Evolutionary conservation across 2,888 invertebrate species (phyloP).

Genomic region (Lasioglossum lativentre): DNA sequence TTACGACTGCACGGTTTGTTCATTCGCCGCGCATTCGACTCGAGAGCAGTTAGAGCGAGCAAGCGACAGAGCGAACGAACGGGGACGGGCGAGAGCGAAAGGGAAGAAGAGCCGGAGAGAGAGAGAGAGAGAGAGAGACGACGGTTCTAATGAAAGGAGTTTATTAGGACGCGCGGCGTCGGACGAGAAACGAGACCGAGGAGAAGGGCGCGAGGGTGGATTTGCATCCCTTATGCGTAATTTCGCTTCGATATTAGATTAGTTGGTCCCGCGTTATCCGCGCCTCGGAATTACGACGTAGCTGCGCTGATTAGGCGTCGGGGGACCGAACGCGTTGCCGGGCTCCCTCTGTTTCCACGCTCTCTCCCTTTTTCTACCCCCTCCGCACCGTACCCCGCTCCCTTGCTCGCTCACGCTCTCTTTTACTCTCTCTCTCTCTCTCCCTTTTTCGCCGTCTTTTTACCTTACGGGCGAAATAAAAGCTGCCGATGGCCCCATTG

Average conservation of each 20-base stretch:
- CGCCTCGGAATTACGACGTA: conserved; percentile 62
- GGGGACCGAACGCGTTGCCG: conserved; percentile 51
- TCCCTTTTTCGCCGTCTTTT: conserved; percentile 43
- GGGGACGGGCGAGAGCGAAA: not conserved
- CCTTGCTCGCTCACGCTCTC: not conserved
- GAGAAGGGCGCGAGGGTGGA: conserved; percentile 61
- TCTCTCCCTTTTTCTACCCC: not conserved
- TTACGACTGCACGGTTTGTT: conserved; percentile 79
- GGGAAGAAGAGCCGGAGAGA: not conserved
- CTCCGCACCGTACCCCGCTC: not conserved
- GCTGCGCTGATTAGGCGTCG: conserved; percentile 68
- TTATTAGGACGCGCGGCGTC: conserved; percentile 75
- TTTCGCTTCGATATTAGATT: conserved; percentile 79
- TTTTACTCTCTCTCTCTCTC: not conserved
- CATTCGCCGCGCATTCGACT: conserved; percentile 70
- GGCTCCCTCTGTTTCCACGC: conserved; percentile 12
- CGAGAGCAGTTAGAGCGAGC: not conserved
- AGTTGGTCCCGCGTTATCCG: conserved; percentile 71
- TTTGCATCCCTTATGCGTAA: conserved; percentile 80
- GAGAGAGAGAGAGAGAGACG: conserved; percentile 49
- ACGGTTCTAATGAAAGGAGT: conserved; percentile 80
- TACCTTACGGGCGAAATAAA: conserved; percentile 65
- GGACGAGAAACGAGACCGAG: conserved; percentile 54
- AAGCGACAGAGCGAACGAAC: not conserved
- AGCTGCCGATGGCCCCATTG: conserved; percentile 67